phyloP scores from a whole-genome alignment of 2,888 invertebrate species.

The Hipparchia sbordonii region DNA sequence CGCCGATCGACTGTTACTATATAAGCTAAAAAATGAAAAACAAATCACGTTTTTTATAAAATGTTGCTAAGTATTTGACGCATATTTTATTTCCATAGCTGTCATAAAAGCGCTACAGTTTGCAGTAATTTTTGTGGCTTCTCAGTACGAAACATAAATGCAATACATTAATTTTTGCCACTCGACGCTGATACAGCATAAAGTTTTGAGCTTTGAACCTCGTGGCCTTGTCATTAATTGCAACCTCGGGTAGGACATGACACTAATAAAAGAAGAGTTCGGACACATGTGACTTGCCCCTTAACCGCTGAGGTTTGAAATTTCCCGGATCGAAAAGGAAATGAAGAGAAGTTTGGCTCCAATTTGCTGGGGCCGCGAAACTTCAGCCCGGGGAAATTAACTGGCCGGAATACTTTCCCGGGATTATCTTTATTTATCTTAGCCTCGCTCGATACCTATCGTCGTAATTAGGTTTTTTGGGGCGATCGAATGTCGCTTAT shows the following conservation, averaged over 20 bases:
- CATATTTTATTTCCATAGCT: no score
- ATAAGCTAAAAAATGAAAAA: no score
- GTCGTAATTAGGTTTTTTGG: conserved; percentile 48
- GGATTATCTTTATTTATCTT: conserved; percentile 53
- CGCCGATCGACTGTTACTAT: no score
- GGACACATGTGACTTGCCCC: not conserved
- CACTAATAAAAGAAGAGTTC: not conserved
- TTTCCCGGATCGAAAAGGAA: conserved; percentile 48
- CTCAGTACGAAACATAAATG: no score
- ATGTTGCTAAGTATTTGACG: no score
- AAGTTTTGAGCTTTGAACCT: no score
- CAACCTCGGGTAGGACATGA: not conserved
- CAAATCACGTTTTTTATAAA: no score
- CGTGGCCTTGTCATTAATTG: no score
- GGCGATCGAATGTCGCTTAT: conserved; percentile 36
- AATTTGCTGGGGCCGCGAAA: conserved; percentile 57
- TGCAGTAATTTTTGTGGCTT: no score
- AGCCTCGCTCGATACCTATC: conserved; percentile 33
- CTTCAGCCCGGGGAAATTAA: conserved; percentile 53
- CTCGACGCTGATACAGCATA: no score
- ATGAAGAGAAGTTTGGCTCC: conserved; percentile 61
- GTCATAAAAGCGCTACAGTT: no score
- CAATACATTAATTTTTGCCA: no score
- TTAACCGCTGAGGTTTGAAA: conserved; percentile 29
- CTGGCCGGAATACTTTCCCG: conserved; percentile 46